Conservation (phyloP, 2,888 invertebrate species). For the Lithophane leautieri region DNA sequence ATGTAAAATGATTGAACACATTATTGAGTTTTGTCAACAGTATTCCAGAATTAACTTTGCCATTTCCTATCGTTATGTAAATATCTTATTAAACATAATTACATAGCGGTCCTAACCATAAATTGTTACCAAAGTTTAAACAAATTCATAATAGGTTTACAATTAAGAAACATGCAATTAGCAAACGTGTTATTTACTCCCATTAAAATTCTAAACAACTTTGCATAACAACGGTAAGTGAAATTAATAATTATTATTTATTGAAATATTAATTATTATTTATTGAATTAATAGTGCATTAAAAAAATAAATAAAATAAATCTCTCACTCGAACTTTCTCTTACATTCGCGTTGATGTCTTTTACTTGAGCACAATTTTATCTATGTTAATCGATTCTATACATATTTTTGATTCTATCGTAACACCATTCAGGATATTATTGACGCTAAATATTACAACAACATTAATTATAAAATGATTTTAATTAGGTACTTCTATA, state of each 20-base stretch:
- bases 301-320: constrained; percentile 13
- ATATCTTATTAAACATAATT: constrained; percentile 6
- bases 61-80: background rate
- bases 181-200: constrained; percentile 16
- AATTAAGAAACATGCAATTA: constrained; percentile 47
- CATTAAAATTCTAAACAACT: constrained; percentile 50
- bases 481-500: background rate
- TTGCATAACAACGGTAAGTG: constrained; percentile 27
- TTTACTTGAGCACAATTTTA: constrained; percentile 65
- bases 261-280: constrained; percentile 17
- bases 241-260: constrained; percentile 26
- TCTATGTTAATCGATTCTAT: constrained; percentile 9
- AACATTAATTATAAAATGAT: background rate
- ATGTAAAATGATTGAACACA: background rate
- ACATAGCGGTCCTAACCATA: background rate
- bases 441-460: background rate
- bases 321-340: constrained; percentile 57
- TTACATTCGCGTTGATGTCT: constrained; percentile 74
- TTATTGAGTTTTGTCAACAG: background rate
- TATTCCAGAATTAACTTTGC: background rate
- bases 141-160: background rate
- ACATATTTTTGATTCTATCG: background rate
- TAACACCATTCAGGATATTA: background rate
- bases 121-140: background rate
- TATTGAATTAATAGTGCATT: constrained; percentile 21